phyloP scores from a whole-genome alignment of 1,140 invertebrate species.

The Penaeus chinensis region DNA sequence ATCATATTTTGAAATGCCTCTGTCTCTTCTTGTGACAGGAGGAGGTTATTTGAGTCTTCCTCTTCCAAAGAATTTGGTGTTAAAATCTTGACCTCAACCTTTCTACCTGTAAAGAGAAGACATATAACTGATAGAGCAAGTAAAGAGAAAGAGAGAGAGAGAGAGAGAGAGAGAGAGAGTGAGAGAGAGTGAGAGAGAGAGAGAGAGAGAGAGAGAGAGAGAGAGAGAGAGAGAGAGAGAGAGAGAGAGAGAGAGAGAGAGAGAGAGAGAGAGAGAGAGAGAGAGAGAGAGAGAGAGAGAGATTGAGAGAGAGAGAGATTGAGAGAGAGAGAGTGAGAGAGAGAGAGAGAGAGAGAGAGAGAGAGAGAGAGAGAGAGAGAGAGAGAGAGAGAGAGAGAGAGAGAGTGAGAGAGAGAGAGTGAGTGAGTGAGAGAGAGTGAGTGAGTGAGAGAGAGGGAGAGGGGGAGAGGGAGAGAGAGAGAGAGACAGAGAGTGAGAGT shows the following conservation, averaged over 20 bases:
- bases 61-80: conserved; percentile 47
- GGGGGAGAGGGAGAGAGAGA: not conserved
- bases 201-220: not conserved
- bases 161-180: not conserved
- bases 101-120: conserved; percentile 17
- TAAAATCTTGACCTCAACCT: conserved; percentile 52
- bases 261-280: too few species aligned
- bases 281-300: too few species aligned
- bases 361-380: too few species aligned
- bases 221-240: not conserved
- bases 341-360: too few species aligned
- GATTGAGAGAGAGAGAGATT: too few species aligned
- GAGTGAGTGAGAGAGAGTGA: not conserved
- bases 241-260: not conserved
- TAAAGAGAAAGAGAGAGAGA: not conserved
- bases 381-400: too few species aligned
- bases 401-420: too few species aligned
- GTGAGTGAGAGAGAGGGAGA: not conserved
- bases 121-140: not conserved
- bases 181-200: not conserved
- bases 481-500: not conserved
- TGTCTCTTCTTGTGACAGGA: conserved; percentile 50
- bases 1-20: conserved; percentile 57
- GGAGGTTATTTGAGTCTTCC: conserved; percentile 32
- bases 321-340: too few species aligned